These are phyloP conservation scores for Helostoma temminkii DNA, from an alignment of 2,797 vertebrate genomes.

Conservation along the genomic window DNA sequence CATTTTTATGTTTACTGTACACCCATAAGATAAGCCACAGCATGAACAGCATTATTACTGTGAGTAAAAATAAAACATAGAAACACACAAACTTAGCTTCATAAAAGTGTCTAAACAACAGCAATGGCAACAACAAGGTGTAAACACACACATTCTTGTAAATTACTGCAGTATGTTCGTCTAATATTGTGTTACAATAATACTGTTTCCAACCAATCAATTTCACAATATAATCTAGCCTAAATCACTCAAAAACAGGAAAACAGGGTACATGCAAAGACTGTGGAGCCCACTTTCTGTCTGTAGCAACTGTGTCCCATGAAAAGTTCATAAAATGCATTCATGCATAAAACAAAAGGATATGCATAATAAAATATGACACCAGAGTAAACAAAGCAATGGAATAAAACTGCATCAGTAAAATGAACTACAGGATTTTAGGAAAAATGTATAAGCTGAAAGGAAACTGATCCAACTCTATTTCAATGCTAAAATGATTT, in stretches of 20 bases:
- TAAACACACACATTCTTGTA: too few species aligned
- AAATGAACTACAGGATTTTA: background rate
- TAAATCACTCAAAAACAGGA: background rate
- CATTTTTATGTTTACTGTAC: background rate
- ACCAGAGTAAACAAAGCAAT: background rate
- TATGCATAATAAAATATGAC: background rate
- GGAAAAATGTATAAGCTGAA: slow-evolving; percentile 5
- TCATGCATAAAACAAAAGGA: slow-evolving; percentile 11
- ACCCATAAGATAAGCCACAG: too few species aligned
- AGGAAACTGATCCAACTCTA: background rate
- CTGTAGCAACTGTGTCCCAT: background rate
- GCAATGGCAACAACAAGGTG: too few species aligned
- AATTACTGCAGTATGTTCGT: too few species aligned
- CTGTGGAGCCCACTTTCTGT: background rate
- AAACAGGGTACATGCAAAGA: background rate
- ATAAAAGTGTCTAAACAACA: too few species aligned
- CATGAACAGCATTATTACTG: too few species aligned
- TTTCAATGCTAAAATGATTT: slow-evolving; percentile 19
- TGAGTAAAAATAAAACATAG: too few species aligned
- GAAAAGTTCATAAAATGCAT: slow-evolving; percentile 8
- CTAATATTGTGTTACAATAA: too few species aligned
- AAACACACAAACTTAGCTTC: too few species aligned
- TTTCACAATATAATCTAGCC: background rate
- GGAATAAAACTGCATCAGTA: background rate
- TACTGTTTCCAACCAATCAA: background rate